phyloP scores from a whole-genome alignment of 2,113 vertebrate species.

The Sphyrna mokarran region DNA sequence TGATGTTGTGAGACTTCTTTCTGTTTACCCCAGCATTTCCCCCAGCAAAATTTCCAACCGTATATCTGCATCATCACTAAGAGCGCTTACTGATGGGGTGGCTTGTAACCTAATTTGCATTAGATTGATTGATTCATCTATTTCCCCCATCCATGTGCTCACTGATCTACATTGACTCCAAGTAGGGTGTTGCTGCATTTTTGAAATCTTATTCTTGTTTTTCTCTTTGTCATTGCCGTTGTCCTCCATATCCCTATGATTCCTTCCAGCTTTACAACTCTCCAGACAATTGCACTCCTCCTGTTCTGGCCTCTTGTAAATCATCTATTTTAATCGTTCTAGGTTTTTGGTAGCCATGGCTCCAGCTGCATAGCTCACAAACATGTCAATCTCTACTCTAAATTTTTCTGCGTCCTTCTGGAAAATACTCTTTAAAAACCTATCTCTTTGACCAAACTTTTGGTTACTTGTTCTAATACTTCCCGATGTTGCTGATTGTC shows the following conservation, averaged over 20 bases:
- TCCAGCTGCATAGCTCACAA: neutral
- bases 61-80: too few relatives aligned
- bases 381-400: neutral
- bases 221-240: neutral
- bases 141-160: neutral
- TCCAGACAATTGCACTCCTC: neutral
- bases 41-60: too few relatives aligned
- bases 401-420: neutral
- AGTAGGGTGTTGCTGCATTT: neutral
- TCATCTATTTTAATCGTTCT: neutral
- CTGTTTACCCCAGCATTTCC: too few relatives aligned
- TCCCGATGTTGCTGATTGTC: neutral
- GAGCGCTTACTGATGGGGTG: neutral
- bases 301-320: neutral
- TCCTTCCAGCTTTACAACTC: neutral
- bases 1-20: too few relatives aligned
- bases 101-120: neutral
- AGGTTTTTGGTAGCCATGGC: neutral
- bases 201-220: neutral
- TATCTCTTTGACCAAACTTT: neutral
- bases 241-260: neutral
- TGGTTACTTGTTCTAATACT: neutral
- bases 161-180: neutral
- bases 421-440: neutral
- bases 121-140: neutral